These are phyloP conservation scores for Argyresthia goedartella DNA, from an alignment of 2,888 invertebrate species.

Conservation along the genomic window DNA sequence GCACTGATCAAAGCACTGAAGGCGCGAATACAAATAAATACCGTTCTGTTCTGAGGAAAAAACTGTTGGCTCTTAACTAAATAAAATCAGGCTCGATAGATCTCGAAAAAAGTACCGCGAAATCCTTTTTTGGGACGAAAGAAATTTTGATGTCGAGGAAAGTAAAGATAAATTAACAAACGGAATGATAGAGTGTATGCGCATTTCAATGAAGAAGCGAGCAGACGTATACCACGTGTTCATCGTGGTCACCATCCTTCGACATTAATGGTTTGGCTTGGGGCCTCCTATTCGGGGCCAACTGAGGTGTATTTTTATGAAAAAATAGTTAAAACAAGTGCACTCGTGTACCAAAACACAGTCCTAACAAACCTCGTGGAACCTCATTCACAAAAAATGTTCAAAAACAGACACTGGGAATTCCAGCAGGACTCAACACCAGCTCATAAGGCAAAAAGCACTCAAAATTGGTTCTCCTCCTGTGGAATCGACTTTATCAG, in stretches of 20 bases:
- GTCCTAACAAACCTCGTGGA: not conserved
- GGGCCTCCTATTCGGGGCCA: not conserved
- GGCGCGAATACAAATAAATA: not conserved
- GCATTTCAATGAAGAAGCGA: not conserved
- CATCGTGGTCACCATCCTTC: not conserved
- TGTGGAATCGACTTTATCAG: conserved; percentile 12
- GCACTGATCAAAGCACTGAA: conserved; percentile 4
- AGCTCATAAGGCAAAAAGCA: conserved; percentile 9
- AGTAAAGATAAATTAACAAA: no score
- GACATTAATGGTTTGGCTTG: conserved; percentile 1
- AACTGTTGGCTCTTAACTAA: not conserved
- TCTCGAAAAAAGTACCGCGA: no score
- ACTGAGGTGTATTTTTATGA: not conserved
- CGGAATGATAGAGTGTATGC: not conserved
- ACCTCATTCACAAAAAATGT: not conserved
- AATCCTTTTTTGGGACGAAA: no score
- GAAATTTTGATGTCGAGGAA: no score
- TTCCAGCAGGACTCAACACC: not conserved
- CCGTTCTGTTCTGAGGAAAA: not conserved
- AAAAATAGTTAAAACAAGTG: not conserved
- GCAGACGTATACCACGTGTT: not conserved
- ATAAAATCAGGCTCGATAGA: no score
- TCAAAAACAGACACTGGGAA: not conserved
- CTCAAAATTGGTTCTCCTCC: conserved; percentile 10
- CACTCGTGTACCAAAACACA: not conserved